Base-by-base conservation (phyloP, 2,888 invertebrate species). In the Thymelicus lineola region DNA sequence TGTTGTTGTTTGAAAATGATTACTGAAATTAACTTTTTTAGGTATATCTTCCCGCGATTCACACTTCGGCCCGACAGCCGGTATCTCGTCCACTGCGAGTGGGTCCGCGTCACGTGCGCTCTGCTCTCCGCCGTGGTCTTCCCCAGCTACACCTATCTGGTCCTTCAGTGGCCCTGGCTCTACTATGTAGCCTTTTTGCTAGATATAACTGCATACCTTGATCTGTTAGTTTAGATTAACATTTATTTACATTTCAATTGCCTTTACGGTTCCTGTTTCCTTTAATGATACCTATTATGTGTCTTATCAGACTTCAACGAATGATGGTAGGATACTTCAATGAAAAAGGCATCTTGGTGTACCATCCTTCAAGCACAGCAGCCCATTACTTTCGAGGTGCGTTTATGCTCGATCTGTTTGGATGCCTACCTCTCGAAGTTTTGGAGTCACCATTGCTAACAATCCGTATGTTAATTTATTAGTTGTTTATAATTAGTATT, bases 41-140 rank as follows among this genome's bases (percentile, higher is more conserved):
- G 91, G 36, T 91, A 91, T 78, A 83, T 89, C 35, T 90, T 90
- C 75, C 91, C 91, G 0, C 89, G 91, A 6, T 89, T 86, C 80
- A 89, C 90, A 9, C 85, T 91, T 72, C 87, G 90, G 0, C 91
- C 91, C 0, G 91, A 91, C 73, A 83, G 90, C 1, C 72, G 72
- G 4, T 90, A 90, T 76, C 73, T 91, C 48, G 72, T 78, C 6
- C 81, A 81, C 2, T 86, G 85, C 77, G 91, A 91, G 77, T 85
- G 89, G 82, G 74, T 85, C 70, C 87, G 90, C 0, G 87, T 82
- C 0, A 58, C 71, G 12, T 90, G 89, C 73, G 90, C 91, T 0
- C 72, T 90, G 50, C 45, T 75, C 14, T 79, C 86, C 1, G 80
- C 86, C 12, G 75, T 85, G 66, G 20, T 91, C 59, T 88, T 80